phyloP scores from a whole-genome alignment of 2,888 invertebrate species.

The Muschampia plurimacula region DNA sequence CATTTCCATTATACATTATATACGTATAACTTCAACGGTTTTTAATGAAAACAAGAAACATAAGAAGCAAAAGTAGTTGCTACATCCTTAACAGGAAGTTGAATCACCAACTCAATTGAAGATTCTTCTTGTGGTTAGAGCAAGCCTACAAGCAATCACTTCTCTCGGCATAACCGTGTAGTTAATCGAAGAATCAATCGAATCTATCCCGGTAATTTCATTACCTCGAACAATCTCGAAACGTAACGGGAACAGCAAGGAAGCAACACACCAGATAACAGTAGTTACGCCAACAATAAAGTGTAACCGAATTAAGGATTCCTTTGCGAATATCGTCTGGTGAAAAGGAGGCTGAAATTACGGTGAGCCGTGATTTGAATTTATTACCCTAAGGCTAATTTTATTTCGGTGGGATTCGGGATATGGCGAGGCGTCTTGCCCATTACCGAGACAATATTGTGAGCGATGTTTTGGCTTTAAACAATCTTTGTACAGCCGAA shows the following conservation, averaged over 20 bases:
- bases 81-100: conserved; percentile 23
- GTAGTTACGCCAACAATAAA: conserved; percentile 73
- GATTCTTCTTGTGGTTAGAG: conserved; percentile 28
- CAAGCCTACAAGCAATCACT: conserved; percentile 45
- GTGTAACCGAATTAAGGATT: conserved; percentile 80
- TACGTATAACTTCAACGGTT: no score
- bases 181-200: conserved; percentile 41
- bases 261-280: conserved; percentile 52
- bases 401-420: conserved; percentile 70
- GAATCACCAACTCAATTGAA: conserved; percentile 30
- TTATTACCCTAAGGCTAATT: conserved; percentile 81
- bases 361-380: conserved; percentile 81
- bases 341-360: conserved; percentile 79
- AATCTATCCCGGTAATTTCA: conserved; percentile 46
- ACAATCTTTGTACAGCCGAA: conserved; percentile 16
- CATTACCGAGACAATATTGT: conserved; percentile 71
- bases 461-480: conserved; percentile 58
- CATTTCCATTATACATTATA: no score
- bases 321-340: conserved; percentile 74
- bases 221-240: conserved; percentile 47
- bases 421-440: conserved; percentile 61
- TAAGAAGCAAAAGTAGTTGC: background rate
- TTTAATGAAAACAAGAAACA: no score
- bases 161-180: conserved; percentile 21
- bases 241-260: conserved; percentile 51